Evolutionary conservation across 2,113 vertebrate genomes (phyloP).

Genomic region (Triplophysa tibetana): DNA sequence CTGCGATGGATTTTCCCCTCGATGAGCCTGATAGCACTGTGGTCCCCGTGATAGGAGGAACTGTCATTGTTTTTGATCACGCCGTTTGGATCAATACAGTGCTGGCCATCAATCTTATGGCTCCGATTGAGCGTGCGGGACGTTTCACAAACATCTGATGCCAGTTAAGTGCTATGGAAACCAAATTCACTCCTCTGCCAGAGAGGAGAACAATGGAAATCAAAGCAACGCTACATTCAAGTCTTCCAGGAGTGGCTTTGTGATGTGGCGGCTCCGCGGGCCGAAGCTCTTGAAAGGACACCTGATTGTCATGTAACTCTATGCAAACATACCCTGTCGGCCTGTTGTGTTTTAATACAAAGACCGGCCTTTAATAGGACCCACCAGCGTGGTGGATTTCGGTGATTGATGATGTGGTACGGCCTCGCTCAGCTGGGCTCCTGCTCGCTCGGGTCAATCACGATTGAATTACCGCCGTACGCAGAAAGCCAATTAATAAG

Average conservation of each 20-base stretch:
- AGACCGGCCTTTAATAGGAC: conserved; percentile 70
- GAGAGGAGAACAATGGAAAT: conserved; percentile 36
- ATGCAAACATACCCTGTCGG: conserved; percentile 42
- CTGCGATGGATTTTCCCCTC: conserved; percentile 25
- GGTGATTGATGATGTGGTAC: conserved; percentile 86
- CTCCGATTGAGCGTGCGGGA: conserved; percentile 12
- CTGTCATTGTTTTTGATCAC: conserved; percentile 26
- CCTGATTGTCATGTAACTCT: conserved; percentile 61
- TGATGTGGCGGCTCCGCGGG: conserved; percentile 32
- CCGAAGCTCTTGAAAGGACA: conserved; percentile 44
- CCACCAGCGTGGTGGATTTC: conserved; percentile 74
- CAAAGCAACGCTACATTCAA: conserved; percentile 24
- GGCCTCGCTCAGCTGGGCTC: conserved; percentile 82
- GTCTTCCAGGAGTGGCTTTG: conserved; percentile 35
- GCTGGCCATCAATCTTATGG: conserved; percentile 8
- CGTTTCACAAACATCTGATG: conserved; percentile 37
- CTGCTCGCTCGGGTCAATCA: conserved; percentile 83
- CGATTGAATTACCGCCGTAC: conserved; percentile 86
- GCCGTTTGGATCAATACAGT: conserved; percentile 34
- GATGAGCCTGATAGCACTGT: conserved; percentile 34
- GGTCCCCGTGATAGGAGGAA: not conserved
- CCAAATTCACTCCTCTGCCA: conserved; percentile 23
- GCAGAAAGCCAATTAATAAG: conserved; percentile 82
- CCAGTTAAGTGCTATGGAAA: conserved; percentile 41
- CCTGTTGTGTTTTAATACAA: conserved; percentile 36